These are phyloP conservation scores for Spodoptera litura DNA, from an alignment of 1,140 invertebrate species.

Conservation along the genomic window DNA sequence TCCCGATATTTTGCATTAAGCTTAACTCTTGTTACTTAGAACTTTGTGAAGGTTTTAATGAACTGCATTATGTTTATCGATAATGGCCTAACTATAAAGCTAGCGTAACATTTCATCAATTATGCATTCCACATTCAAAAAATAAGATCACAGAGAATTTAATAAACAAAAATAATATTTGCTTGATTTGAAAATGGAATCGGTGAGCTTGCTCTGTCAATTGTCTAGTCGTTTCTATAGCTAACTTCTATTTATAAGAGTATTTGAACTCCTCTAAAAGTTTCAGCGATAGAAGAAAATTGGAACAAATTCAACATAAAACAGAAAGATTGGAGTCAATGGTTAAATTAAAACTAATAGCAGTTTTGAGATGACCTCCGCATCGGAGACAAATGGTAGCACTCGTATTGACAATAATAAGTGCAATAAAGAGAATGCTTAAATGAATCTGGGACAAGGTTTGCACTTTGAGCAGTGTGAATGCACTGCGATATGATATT, in stretches of 20 bases:
- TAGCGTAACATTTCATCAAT: too few relatives aligned
- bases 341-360: not conserved
- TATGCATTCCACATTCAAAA: too few relatives aligned
- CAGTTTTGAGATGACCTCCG: conserved; percentile 15
- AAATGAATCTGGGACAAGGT: conserved; percentile 41
- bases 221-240: too few relatives aligned
- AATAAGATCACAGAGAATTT: too few relatives aligned
- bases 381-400: conserved; percentile 11
- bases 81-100: not conserved
- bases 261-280: too few relatives aligned
- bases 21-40: too few relatives aligned
- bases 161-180: too few relatives aligned
- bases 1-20: too few relatives aligned
- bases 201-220: too few relatives aligned
- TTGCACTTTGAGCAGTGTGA: conserved; percentile 27
- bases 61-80: not conserved
- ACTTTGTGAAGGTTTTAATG: too few relatives aligned
- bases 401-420: conserved; percentile 28
- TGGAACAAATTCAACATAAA: conserved; percentile 13
- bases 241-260: too few relatives aligned
- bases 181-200: too few relatives aligned
- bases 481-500: not conserved
- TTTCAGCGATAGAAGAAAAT: not conserved
- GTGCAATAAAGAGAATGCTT: conserved; percentile 41
- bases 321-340: conserved; percentile 27